Base-by-base conservation (phyloP, 2,888 invertebrate genomes). In the Papilio elwesi region DNA sequence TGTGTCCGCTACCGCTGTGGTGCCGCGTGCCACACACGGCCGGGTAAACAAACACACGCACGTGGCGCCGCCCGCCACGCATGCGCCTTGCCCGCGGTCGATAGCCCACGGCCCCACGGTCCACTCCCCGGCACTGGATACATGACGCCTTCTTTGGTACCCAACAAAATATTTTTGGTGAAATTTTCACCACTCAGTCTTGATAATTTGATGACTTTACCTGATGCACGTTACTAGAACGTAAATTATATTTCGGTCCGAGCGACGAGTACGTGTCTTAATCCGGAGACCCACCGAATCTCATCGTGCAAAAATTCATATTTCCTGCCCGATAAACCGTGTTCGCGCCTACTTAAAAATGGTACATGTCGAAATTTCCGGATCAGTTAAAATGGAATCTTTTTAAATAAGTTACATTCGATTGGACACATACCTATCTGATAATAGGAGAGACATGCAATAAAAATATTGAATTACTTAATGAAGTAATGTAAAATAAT, bases 11-110 rank as follows among this genome's bases (percentile, higher is more conserved):
- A 43, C 3, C 6, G 6, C 12, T 12, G 51, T 43, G 26, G 6
- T 38, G 26, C 38, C 57, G 70, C 70, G 52, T 73, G 73, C 69
- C 73, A 87, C 87, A 87, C 87, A 84, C 82, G 80, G 79, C 85
- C 89, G 92, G 90, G 93, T 93, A 93, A 93, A 93, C 91, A 93
- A 93, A 93, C 92, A 93, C 85, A 89, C 90, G 87, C 93, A 93
- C 93, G 93, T 93, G 93, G 83, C 84, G 82, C 83, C 87, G 87
- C 85, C 87, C 82, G 76, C 65, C 57, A 83, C 86, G 88, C 90
- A 84, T 85, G 92, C 92, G 90, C 85, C 51, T 68, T 55, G 62
- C 48, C 57, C 48, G 64, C 53, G 70, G 77, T 77, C 80, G 77
- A 81, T 79, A 75, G 72, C 51, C 51, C 63, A 68, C 63, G 51